Conservation (phyloP, 2,113 vertebrate genomes). For the Pagrus major region DNA sequence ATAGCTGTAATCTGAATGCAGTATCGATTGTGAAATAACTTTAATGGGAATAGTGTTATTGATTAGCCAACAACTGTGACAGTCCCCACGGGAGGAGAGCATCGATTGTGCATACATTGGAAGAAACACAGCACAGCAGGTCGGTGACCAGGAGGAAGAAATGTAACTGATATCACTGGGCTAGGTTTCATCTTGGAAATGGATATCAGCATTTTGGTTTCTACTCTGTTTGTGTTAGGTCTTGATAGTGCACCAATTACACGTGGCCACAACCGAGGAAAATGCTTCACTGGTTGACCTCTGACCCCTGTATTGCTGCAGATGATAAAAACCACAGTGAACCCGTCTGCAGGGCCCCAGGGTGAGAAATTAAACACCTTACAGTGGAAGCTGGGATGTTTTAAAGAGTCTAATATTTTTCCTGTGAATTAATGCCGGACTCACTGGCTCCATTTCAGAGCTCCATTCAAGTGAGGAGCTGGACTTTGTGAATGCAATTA, state of each 20-base stretch:
- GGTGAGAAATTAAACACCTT: constrained; percentile 22
- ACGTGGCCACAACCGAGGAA: background rate
- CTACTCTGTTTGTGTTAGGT: background rate
- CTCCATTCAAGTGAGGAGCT: constrained; percentile 34
- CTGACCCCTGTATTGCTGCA: constrained; percentile 5
- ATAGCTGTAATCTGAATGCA: constrained; percentile 59
- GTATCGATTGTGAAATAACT: constrained; percentile 68
- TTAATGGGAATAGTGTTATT: constrained; percentile 63
- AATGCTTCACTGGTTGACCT: background rate
- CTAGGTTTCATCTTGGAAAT: background rate
- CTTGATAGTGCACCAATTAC: background rate
- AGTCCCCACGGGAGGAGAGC: constrained; percentile 38
- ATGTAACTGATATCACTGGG: background rate
- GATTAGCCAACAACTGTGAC: constrained; percentile 68
- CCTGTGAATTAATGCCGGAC: constrained; percentile 16
- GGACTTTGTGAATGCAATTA: constrained; percentile 49
- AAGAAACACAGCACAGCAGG: constrained; percentile 21
- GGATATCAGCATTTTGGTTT: constrained; percentile 3
- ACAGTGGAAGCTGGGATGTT: background rate
- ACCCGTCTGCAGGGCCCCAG: background rate
- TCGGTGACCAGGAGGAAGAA: constrained; percentile 1
- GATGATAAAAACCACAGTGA: background rate
- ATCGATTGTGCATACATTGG: constrained; percentile 64
- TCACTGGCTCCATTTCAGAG: constrained; percentile 17
- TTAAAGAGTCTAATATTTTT: constrained; percentile 19